Conservation (phyloP, 2,113 vertebrate species). For the Zootoca vivipara region DNA sequence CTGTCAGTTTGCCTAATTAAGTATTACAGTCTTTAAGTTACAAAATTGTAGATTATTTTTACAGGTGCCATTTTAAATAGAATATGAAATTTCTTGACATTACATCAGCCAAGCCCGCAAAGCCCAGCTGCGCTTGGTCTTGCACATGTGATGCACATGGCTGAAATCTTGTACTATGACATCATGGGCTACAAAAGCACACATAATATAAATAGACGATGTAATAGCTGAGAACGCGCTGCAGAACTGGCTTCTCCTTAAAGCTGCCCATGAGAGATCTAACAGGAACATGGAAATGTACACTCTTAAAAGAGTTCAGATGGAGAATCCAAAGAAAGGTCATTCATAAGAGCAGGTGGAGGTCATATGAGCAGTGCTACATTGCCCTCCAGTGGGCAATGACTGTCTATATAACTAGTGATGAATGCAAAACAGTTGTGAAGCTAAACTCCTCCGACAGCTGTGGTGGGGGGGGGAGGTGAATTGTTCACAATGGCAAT, state of each 20-base stretch:
- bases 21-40: slow-evolving; percentile 85
- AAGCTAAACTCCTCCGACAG: background rate
- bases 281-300: slow-evolving; percentile 55
- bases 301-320: slow-evolving; percentile 32
- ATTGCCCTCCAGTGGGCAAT: slow-evolving; percentile 79
- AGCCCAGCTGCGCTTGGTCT: slow-evolving; percentile 75
- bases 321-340: slow-evolving; percentile 27
- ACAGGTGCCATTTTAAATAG: slow-evolving; percentile 87
- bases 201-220: slow-evolving; percentile 74
- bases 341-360: background rate
- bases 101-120: slow-evolving; percentile 79
- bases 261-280: slow-evolving; percentile 48
- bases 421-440: background rate
- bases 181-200: slow-evolving; percentile 72
- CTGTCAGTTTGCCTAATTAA: slow-evolving; percentile 82
- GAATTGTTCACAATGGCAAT: slow-evolving; percentile 8
- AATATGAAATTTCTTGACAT: slow-evolving; percentile 83
- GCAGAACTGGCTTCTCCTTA: slow-evolving; percentile 56
- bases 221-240: slow-evolving; percentile 66
- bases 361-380: slow-evolving; percentile 58
- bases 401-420: slow-evolving; percentile 4
- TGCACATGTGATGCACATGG: slow-evolving; percentile 79
- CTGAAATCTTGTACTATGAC: slow-evolving; percentile 72
- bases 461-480: background rate
- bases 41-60: slow-evolving; percentile 86